Conservation (phyloP, 2,888 invertebrate species). For the Stenurella melanura region DNA sequence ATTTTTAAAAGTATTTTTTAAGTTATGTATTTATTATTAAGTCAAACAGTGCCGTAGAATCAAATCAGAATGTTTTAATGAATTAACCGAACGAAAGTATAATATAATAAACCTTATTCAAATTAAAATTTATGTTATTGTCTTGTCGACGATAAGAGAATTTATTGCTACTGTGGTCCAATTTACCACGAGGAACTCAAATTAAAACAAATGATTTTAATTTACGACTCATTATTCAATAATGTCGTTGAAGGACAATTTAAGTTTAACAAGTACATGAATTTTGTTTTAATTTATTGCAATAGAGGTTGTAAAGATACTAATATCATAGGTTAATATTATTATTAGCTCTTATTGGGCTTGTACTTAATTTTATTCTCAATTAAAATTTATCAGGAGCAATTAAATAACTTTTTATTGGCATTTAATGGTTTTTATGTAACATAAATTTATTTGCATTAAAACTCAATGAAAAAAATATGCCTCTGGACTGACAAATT, state of each 20-base stretch:
- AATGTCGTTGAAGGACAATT: slow-evolving; percentile 16
- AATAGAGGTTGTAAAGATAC: slow-evolving; percentile 7
- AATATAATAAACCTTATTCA: neutral
- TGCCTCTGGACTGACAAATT: too few species aligned
- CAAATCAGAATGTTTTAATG: neutral
- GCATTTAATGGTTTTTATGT: too few species aligned
- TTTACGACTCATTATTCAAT: slow-evolving; percentile 15
- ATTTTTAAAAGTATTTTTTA: too few species aligned
- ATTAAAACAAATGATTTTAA: slow-evolving; percentile 18
- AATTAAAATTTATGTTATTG: neutral
- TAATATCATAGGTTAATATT: neutral
- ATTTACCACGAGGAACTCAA: neutral
- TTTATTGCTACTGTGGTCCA: neutral
- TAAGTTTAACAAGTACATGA: slow-evolving; percentile 14
- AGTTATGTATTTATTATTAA: too few species aligned
- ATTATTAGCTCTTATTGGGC: too few species aligned
- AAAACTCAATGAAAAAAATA: too few species aligned
- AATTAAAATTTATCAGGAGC: too few species aligned
- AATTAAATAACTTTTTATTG: too few species aligned
- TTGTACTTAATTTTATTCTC: too few species aligned
- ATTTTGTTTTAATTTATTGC: slow-evolving; percentile 10
- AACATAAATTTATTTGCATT: too few species aligned
- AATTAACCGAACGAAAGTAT: neutral
- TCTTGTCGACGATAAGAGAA: neutral
- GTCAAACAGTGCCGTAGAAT: too few species aligned